Evolutionary conservation across 2,888 invertebrate genomes (phyloP).

Genomic region (Oscheius sp.): DNA sequence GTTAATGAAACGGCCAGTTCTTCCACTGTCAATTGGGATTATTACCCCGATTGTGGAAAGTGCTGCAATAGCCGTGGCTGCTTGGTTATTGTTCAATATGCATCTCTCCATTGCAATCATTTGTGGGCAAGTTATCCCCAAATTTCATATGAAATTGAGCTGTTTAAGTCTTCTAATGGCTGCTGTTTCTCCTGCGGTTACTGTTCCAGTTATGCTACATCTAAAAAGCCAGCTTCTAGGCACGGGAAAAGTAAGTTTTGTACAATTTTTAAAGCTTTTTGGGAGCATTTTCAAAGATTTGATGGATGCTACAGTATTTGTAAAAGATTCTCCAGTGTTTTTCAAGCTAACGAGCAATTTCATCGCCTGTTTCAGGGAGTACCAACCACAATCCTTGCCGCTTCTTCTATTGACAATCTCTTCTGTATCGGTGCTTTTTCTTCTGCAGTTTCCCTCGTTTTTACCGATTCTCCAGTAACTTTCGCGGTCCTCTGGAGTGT

Average conservation of each 20-base stretch:
- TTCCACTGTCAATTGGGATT: constrained; percentile 33
- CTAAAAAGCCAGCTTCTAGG: constrained; percentile 29
- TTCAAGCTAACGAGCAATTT: no score
- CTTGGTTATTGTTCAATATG: constrained; percentile 30
- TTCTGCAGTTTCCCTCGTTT: constrained; percentile 50
- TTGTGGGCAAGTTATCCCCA: constrained; percentile 34
- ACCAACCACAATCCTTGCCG: constrained; percentile 60
- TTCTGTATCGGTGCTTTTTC: constrained; percentile 46
- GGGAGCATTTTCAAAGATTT: no score
- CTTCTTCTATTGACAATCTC: constrained; percentile 58
- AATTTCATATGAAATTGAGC: not conserved
- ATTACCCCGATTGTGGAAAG: constrained; percentile 30
- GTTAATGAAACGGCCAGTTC: constrained; percentile 23
- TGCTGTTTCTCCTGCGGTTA: constrained; percentile 63
- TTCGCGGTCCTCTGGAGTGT: constrained; percentile 22
- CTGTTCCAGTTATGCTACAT: constrained; percentile 49
- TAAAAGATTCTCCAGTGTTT: no score
- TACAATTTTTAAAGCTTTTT: no score
- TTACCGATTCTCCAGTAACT: constrained; percentile 25
- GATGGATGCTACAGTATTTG: no score
- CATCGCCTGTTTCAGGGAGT: constrained; percentile 57
- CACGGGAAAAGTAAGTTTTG: constrained; percentile 8
- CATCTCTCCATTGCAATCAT: constrained; percentile 30
- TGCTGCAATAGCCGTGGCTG: constrained; percentile 27
- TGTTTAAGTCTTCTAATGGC: constrained; percentile 48